phyloP scores from a whole-genome alignment of 2,888 invertebrate species.

The Alentia gelatinosa region DNA sequence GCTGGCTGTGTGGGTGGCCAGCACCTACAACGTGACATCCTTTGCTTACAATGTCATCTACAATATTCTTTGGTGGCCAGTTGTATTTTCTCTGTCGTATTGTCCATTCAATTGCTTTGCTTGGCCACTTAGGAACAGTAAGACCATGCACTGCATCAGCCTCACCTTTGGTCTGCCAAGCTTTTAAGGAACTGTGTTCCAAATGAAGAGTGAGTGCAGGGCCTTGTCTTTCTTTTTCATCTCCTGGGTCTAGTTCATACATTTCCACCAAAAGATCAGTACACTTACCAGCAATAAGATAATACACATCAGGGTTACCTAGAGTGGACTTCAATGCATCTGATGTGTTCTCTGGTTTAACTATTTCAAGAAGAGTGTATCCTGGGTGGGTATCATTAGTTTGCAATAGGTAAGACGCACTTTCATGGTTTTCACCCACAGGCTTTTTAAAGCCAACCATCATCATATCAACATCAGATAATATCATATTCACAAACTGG shows the following conservation, averaged over 20 bases:
- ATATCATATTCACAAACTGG: neutral
- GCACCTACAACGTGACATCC: constrained; percentile 23
- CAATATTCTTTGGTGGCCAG: neutral
- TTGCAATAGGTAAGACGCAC: neutral
- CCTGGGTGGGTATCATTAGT: neutral
- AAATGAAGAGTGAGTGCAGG: neutral
- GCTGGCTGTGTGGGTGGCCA: neutral
- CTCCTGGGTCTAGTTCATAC: neutral
- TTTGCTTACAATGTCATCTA: neutral
- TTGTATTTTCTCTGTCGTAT: neutral
- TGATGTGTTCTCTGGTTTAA: neutral
- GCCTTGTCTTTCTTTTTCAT: neutral
- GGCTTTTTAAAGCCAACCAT: neutral
- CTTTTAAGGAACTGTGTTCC: neutral
- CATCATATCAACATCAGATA: neutral
- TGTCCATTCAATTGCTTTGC: neutral
- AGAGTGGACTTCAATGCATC: neutral
- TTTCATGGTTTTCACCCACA: neutral
- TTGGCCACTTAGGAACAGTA: neutral
- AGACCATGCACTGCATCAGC: too few species aligned
- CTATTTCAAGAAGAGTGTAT: neutral
- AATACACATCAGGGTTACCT: neutral
- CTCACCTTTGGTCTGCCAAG: too few species aligned
- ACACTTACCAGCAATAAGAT: neutral
- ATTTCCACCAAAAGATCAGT: neutral